Evolutionary conservation across 2,888 invertebrate genomes (phyloP).

Genomic region (Altica lythri): DNA sequence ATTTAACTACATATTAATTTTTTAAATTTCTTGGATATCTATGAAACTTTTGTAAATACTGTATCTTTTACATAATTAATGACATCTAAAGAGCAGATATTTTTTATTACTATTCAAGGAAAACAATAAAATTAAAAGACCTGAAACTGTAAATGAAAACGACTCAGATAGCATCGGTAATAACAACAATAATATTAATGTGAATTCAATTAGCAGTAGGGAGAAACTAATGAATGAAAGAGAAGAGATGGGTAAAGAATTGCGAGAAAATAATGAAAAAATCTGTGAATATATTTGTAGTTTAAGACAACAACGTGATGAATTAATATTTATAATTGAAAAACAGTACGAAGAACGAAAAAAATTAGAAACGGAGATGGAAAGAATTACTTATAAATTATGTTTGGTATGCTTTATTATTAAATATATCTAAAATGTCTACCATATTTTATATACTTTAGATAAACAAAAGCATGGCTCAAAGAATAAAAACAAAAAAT

Average conservation of each 20-base stretch:
- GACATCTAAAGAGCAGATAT: too few relatives aligned
- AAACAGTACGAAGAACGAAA: constrained; percentile 49
- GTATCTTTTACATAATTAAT: too few relatives aligned
- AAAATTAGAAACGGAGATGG: constrained; percentile 47
- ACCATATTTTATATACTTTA: constrained; percentile 23
- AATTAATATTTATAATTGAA: constrained; percentile 45
- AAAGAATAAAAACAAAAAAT: constrained; percentile 45
- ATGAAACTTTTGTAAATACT: too few relatives aligned
- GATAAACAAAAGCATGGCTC: constrained; percentile 48
- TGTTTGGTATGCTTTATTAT: constrained; percentile 47
- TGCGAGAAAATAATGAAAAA: constrained; percentile 46
- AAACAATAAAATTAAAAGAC: too few relatives aligned
- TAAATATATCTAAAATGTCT: not conserved
- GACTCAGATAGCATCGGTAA: too few relatives aligned
- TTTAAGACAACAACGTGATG: constrained; percentile 48
- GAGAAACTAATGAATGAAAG: too few relatives aligned
- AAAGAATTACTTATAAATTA: constrained; percentile 50
- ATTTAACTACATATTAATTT: too few relatives aligned
- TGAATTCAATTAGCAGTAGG: too few relatives aligned
- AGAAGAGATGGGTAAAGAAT: constrained; percentile 36
- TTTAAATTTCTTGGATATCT: too few relatives aligned
- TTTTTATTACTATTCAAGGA: too few relatives aligned
- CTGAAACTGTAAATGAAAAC: too few relatives aligned
- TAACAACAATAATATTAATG: too few relatives aligned
- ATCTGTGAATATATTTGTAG: constrained; percentile 46